Conservation (phyloP, 2,888 invertebrate genomes). For the Drosophila falleni region DNA sequence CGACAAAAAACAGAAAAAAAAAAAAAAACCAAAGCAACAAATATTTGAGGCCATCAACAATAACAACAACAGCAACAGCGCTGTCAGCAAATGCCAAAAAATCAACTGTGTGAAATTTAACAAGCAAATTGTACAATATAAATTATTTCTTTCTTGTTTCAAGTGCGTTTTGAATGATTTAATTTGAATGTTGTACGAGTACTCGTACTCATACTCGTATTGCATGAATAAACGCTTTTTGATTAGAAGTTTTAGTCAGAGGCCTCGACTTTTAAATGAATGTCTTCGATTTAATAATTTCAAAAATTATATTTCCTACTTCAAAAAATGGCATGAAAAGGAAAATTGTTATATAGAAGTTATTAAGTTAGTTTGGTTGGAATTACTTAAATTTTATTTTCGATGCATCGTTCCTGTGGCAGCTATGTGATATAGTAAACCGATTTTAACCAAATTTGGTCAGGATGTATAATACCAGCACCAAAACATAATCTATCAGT, state of each 20-base stretch:
- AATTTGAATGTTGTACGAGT: slow-evolving; percentile 8
- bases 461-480: no score
- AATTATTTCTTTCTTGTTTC: slow-evolving; percentile 17
- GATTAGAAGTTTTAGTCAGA: neutral
- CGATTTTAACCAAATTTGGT: no score
- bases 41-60: slow-evolving; percentile 47
- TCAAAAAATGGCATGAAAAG: no score
- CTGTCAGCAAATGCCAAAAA: slow-evolving; percentile 8
- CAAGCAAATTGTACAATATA: slow-evolving; percentile 9
- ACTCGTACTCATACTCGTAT: neutral
- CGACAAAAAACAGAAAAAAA: slow-evolving; percentile 4
- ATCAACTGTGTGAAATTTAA: slow-evolving; percentile 23
- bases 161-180: slow-evolving; percentile 18
- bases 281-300: neutral
- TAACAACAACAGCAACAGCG: slow-evolving; percentile 3
- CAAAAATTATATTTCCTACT: no score
- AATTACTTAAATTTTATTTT: no score
- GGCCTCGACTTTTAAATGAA: slow-evolving; percentile 70
- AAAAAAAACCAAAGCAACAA: slow-evolving; percentile 12
- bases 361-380: no score
- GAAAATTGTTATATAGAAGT: no score
- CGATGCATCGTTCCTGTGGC: no score
- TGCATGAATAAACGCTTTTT: slow-evolving; percentile 7
- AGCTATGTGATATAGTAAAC: no score
- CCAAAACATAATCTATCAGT: no score